Conservation (phyloP, 2,113 vertebrate genomes). For the Leptobrachium leishanense region DNA sequence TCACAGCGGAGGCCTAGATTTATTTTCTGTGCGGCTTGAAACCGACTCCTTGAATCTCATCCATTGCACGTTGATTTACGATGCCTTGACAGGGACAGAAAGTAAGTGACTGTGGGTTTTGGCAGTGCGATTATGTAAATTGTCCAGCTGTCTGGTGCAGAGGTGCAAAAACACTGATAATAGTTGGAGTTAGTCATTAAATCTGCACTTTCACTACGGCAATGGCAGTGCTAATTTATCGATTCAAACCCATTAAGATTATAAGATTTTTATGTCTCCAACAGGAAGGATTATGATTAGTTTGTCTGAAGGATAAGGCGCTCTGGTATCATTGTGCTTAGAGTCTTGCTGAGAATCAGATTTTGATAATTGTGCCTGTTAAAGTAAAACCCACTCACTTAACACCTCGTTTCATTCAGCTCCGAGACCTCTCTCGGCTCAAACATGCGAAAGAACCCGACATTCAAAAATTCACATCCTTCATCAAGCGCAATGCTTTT, state of each 20-base stretch:
- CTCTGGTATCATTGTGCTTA: not conserved
- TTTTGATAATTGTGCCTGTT: slow-evolving; percentile 17
- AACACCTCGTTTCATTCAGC: not conserved
- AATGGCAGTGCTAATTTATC: slow-evolving; percentile 40
- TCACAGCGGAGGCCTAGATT: not conserved
- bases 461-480: no score
- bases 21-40: not conserved
- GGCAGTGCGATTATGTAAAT: slow-evolving; percentile 15
- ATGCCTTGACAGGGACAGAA: slow-evolving; percentile 2
- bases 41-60: not conserved
- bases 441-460: no score
- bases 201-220: slow-evolving; percentile 53
- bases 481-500: no score
- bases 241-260: slow-evolving; percentile 42
- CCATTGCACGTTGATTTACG: slow-evolving; percentile 19
- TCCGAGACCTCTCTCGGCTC: no score
- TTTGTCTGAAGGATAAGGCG: slow-evolving; percentile 11
- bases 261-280: slow-evolving; percentile 27
- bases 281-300: slow-evolving; percentile 27
- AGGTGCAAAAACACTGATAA: slow-evolving; percentile 48
- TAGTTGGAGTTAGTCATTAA: slow-evolving; percentile 52
- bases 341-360: slow-evolving; percentile 5
- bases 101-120: slow-evolving; percentile 16
- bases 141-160: slow-evolving; percentile 12
- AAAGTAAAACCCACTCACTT: slow-evolving; percentile 32